A percentile compares a stretch with the other conserved stretches of the same genome.
Conservation (phyloP, 2,888 invertebrate genomes). For the Nudaria mundana region DNA sequence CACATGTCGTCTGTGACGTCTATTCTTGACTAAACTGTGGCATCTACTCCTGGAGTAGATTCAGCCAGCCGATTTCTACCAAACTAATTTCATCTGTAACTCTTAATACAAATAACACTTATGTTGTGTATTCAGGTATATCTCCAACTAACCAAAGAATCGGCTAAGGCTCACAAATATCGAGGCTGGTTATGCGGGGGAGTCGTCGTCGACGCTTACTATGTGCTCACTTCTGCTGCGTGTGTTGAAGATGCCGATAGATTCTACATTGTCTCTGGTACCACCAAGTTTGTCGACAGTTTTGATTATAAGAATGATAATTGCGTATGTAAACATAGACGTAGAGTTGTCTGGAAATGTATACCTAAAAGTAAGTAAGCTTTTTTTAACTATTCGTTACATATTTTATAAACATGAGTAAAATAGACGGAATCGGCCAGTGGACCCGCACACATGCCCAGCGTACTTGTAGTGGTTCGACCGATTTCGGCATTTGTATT, state of each 20-base stretch:
- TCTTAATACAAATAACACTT: too few species aligned
- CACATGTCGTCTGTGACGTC: too few species aligned
- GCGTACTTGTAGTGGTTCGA: too few species aligned
- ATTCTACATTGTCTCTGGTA: conserved; percentile 71
- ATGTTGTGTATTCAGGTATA: conserved; percentile 49
- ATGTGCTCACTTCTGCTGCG: conserved; percentile 71
- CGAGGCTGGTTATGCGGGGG: conserved; percentile 73
- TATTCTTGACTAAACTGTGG: too few species aligned
- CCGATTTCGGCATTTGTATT: too few species aligned
- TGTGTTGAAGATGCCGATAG: conserved; percentile 73
- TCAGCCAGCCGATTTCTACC: too few species aligned
- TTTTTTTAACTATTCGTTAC: too few species aligned
- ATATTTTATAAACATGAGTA: too few species aligned
- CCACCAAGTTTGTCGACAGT: conserved; percentile 65
- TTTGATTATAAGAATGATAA: conserved; percentile 63
- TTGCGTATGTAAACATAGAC: conserved; percentile 64
- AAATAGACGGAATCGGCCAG: too few species aligned
- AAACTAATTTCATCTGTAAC: too few species aligned
- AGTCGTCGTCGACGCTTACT: conserved; percentile 59
- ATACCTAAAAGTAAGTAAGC: conserved; percentile 68
- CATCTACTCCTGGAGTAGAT: too few species aligned
- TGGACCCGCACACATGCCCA: too few species aligned
- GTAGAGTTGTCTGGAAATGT: conserved; percentile 73
- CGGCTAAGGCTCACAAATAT: conserved; percentile 71
- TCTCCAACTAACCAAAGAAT: conserved; percentile 68